Evolutionary conservation across 2,888 invertebrate genomes (phyloP).

Genomic region (Polydrusus pterygomalis): DNA sequence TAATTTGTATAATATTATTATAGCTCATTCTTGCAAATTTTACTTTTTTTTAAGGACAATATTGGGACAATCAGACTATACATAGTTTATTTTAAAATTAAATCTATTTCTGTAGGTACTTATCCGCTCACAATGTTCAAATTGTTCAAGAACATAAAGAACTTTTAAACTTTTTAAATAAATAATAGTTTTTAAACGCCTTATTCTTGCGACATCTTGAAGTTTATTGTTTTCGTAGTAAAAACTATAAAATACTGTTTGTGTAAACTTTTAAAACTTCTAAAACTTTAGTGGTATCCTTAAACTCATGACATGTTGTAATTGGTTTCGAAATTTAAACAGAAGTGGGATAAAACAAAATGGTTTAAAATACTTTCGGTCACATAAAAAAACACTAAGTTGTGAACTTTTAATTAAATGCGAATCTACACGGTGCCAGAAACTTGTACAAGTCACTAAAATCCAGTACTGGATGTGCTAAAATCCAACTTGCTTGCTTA

Average conservation of each 20-base stretch:
- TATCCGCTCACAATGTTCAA: too few species aligned
- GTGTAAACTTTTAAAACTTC: conserved; percentile 13
- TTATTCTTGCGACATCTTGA: conserved; percentile 8
- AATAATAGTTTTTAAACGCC: conserved; percentile 13
- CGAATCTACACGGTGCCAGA: too few species aligned
- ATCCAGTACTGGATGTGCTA: too few species aligned
- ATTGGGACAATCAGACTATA: too few species aligned
- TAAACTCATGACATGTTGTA: conserved; percentile 13
- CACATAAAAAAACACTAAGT: too few species aligned
- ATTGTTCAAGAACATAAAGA: neutral
- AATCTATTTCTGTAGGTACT: neutral
- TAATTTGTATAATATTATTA: too few species aligned
- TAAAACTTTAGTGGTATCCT: conserved; percentile 8
- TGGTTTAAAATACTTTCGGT: neutral
- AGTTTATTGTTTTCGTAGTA: conserved; percentile 18
- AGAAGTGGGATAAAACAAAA: neutral
- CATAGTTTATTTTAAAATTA: too few species aligned
- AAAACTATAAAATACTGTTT: conserved; percentile 25
- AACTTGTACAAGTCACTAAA: too few species aligned
- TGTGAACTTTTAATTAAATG: too few species aligned
- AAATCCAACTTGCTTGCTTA: too few species aligned
- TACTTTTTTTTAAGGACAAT: too few species aligned
- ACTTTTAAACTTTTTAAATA: conserved; percentile 12
- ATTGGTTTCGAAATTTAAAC: conserved; percentile 20
- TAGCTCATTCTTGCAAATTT: too few species aligned